phyloP scores from a whole-genome alignment of 2,888 invertebrate species.

The Nomada hirtipes region DNA sequence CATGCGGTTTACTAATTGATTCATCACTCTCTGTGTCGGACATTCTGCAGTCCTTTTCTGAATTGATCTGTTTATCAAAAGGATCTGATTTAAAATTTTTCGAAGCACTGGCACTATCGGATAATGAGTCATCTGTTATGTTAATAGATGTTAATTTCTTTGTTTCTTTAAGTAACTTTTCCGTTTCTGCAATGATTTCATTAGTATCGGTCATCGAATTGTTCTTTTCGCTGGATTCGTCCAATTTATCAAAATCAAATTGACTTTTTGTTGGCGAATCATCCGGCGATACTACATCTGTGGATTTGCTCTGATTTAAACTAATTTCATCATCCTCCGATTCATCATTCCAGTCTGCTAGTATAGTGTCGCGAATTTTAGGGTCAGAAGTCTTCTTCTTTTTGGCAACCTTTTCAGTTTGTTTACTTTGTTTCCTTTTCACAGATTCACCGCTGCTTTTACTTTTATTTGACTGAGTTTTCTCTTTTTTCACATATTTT shows the following conservation, averaged over 20 bases:
- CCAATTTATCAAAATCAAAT: slow-evolving; percentile 37
- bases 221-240: slow-evolving; percentile 49
- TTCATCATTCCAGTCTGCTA: slow-evolving; percentile 92
- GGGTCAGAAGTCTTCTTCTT: slow-evolving; percentile 86
- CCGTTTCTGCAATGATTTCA: slow-evolving; percentile 76
- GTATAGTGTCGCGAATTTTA: slow-evolving; percentile 89
- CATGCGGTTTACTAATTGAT: slow-evolving; percentile 45
- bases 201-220: slow-evolving; percentile 65
- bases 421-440: slow-evolving; percentile 79
- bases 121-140: slow-evolving; percentile 55
- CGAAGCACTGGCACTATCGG: slow-evolving; percentile 39
- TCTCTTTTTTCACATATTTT: slow-evolving; percentile 84
- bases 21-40: slow-evolving; percentile 38
- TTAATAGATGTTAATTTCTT: slow-evolving; percentile 73
- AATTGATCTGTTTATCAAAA: slow-evolving; percentile 42
- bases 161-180: slow-evolving; percentile 80
- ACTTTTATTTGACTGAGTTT: slow-evolving; percentile 73
- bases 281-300: slow-evolving; percentile 51
- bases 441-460: slow-evolving; percentile 81
- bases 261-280: slow-evolving; percentile 35
- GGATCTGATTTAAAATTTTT: slow-evolving; percentile 44
- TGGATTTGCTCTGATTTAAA: slow-evolving; percentile 68
- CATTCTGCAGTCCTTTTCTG: slow-evolving; percentile 45
- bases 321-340: slow-evolving; percentile 83
- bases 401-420: slow-evolving; percentile 77